These are phyloP conservation scores for Drosophila cracens DNA, from an alignment of 2,888 invertebrate genomes.

Conservation along the genomic window DNA sequence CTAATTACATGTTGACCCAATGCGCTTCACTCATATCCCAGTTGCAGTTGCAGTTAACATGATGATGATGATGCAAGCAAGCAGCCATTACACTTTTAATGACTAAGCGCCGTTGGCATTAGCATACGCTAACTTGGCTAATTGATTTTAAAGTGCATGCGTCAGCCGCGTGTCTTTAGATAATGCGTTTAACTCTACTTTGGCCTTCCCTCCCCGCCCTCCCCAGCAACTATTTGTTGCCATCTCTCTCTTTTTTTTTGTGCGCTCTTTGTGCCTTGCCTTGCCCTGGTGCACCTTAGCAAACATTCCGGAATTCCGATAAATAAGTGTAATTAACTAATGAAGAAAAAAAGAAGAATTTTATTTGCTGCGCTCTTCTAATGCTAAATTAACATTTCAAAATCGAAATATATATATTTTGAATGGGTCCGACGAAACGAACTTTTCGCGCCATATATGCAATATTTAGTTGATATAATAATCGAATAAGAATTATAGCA, in stretches of 20 bases:
- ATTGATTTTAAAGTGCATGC: conserved; percentile 33
- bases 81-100: conserved; percentile 2
- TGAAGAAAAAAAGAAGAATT: not conserved
- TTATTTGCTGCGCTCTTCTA: not conserved
- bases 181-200: not conserved
- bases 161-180: conserved; percentile 11
- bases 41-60: not conserved
- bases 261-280: not conserved
- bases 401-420: not conserved
- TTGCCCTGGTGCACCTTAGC: not conserved
- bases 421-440: not conserved
- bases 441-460: not conserved
- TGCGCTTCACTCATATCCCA: conserved; percentile 9
- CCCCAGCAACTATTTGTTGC: not conserved
- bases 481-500: not conserved
- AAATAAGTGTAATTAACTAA: not conserved
- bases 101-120: conserved; percentile 27
- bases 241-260: not conserved
- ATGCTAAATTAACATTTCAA: not conserved
- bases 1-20: conserved; percentile 20
- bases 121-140: conserved; percentile 23
- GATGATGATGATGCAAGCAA: conserved; percentile 3
- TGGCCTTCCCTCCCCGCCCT: not conserved
- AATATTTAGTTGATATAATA: conserved; percentile 1
- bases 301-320: not conserved